Base-by-base conservation (phyloP, 2,113 vertebrate species). In the Rhinichthys klamathensis region DNA sequence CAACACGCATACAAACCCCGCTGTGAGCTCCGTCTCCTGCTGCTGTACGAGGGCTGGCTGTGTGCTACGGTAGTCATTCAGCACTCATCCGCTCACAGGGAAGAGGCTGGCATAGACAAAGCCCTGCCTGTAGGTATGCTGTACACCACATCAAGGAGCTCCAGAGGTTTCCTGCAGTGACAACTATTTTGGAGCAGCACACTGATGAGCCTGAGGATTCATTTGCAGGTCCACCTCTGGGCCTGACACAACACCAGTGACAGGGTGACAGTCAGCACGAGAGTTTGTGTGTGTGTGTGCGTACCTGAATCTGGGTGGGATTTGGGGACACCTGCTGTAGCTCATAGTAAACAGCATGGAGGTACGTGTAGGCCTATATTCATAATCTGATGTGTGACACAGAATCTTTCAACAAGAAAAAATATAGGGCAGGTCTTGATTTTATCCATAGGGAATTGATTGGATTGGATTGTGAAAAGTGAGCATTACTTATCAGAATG, bases 21-120 rank as follows among this genome's bases (percentile, higher is more conserved):
- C 83, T 89, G 85, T 87, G 85, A 80, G 70, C 44, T 83, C 25
- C 80, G 74, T 82, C 79, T 85, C 80, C 77, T 81, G 78, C 54
- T 88, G 74, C 44, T 76, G 83, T 86, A 84, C 56, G 61, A 70
- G 82, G 58, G 61, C 56, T 89, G 77, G 51, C 15, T 58, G 63
- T 87, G 44, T 67, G 63, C 30, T 85, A 69, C 80, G 25, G 60
- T 76, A 86, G 49, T 80, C 81, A 27, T 84, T 30, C 61, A 82
- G 77, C 58, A 27, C 58, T 83, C 67, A 79, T 70, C 56, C 81
- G 35, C 80, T 38, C 82, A 88, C 60, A 79, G 61, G 15, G 63
- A 88, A 80, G 70, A 81, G 72, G 69, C 81, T 80, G 60, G 77
- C n/a, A 76, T n/a, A 84, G 65, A 73, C 56, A 82, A 86, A 82